Evolutionary conservation across 1,140 invertebrate species (phyloP).

Genomic region (Drosophila albomicans): DNA sequence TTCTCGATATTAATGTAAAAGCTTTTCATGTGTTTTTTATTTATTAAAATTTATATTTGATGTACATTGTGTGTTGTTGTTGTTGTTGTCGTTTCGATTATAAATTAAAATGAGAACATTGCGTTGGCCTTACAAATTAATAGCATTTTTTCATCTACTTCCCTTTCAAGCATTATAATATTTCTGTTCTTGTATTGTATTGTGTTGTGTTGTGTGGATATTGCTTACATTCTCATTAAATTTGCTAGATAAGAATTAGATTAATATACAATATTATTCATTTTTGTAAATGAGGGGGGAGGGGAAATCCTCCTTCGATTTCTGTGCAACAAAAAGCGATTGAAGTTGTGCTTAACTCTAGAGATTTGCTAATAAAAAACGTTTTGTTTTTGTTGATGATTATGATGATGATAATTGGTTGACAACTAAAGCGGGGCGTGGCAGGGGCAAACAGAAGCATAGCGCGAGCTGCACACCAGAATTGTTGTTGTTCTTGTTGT

Average conservation of each 20-base stretch:
- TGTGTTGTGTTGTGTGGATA: constrained; percentile 24
- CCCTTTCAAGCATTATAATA: constrained; percentile 48
- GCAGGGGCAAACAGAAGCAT: constrained; percentile 54
- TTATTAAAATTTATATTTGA: constrained; percentile 78
- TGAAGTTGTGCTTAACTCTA: constrained; percentile 63
- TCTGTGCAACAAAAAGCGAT: constrained; percentile 55
- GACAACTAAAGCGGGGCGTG: constrained; percentile 59
- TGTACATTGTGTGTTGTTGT: constrained; percentile 68
- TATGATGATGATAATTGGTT: background rate
- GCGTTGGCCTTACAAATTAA: constrained; percentile 82
- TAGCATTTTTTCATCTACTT: constrained; percentile 75
- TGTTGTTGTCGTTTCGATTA: constrained; percentile 61
- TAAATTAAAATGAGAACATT: constrained; percentile 84
- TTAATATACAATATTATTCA: constrained; percentile 30
- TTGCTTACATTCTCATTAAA: constrained; percentile 39
- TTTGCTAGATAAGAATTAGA: constrained; percentile 54
- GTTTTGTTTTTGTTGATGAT: constrained; percentile 34
- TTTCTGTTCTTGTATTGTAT: constrained; percentile 5
- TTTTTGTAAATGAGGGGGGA: constrained; percentile 1
- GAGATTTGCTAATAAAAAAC: constrained; percentile 68
- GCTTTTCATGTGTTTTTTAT: constrained; percentile 27
- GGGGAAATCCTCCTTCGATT: constrained; percentile 27
- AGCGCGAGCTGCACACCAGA: constrained; percentile 70
- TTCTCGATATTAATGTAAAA: constrained; percentile 6
- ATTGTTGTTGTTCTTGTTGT: constrained; percentile 34